phyloP scores from a whole-genome alignment of 2,113 vertebrate species.

The Mola mola region DNA sequence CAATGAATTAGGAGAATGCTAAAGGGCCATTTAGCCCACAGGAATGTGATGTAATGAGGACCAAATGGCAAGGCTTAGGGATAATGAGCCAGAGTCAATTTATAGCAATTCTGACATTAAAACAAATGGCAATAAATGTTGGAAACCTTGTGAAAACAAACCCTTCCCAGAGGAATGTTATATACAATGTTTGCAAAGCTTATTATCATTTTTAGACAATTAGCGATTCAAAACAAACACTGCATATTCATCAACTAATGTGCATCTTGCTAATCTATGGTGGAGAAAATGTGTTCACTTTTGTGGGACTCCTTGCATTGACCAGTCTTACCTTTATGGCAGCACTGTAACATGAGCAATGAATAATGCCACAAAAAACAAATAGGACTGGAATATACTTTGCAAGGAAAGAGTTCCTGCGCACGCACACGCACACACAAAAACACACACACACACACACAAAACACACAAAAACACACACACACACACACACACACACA shows the following conservation, averaged over 20 bases:
- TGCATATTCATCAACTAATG: no score
- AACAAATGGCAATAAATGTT: constrained; percentile 61
- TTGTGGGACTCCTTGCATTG: neutral
- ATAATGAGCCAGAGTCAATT: constrained; percentile 66
- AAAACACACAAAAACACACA: no score
- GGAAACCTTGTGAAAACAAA: constrained; percentile 49
- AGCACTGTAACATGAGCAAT: neutral
- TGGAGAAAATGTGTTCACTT: neutral
- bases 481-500: constrained; percentile 43
- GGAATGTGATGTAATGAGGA: constrained; percentile 63
- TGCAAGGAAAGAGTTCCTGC: constrained; percentile 45
- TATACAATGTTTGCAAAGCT: constrained; percentile 2
- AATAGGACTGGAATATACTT: neutral
- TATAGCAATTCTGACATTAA: constrained; percentile 61
- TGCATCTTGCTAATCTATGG: neutral
- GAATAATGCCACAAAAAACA: neutral
- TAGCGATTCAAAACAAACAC: no score
- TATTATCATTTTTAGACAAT: no score
- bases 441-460: constrained; percentile 47
- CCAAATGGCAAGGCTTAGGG: constrained; percentile 57
- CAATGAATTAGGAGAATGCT: constrained; percentile 34
- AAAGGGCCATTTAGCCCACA: constrained; percentile 50
- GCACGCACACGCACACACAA: constrained; percentile 27
- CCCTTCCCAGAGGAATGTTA: constrained; percentile 37
- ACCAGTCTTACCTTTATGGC: neutral